Evolutionary conservation across 2,888 invertebrate genomes (phyloP), one percentile per base, ranked within the genome.

Genomic region (Cheilosia grossa): DNA sequence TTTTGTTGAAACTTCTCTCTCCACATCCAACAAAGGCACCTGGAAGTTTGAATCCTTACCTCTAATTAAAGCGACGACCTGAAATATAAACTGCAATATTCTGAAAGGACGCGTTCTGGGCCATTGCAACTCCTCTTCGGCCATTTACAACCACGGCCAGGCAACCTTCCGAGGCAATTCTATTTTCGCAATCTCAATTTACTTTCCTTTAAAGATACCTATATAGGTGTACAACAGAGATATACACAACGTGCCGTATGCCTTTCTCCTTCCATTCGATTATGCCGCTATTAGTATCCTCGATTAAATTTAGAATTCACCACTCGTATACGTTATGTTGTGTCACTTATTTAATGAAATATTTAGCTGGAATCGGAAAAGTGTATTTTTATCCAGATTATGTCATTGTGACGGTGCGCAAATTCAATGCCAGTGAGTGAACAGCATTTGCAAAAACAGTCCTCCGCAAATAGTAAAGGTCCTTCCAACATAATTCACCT

Each of bases 381-480:
- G 59, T 74, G 44, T 83, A 83, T 83, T 83, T 83, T 80, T 83
- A 83, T 80, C 80, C 79, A 80, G 70, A 79, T 83, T 83, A 83
- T 83, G 83, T 83, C 83, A 83, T 83, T 83, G 59, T 80, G 83
- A 70, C 37, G 80, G 74, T 74, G 80, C 69, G 80, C 74, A 80
- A 83, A 80, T 83, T 83, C 83, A 83, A 83, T 83, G 83, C 70
- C 83, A 83, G 74, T 53, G 59, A 80, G 80, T 75, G 74, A 80
- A 80, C 74, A 69, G 69, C 58, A 74, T 80, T 80, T 58, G 74
- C 74, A 80, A 47, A 19, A 33, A 47, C 73, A 74, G 80, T 75
- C 74, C 80, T 83, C 80, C 59, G 74, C 74, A 83, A 83, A 83
- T 83, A 80, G 74, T 64, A 66, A 2, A 21, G 44, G 24, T 63